Conservation (phyloP, 2,797 vertebrate genomes). For the Geotrypetes seraphini region DNA sequence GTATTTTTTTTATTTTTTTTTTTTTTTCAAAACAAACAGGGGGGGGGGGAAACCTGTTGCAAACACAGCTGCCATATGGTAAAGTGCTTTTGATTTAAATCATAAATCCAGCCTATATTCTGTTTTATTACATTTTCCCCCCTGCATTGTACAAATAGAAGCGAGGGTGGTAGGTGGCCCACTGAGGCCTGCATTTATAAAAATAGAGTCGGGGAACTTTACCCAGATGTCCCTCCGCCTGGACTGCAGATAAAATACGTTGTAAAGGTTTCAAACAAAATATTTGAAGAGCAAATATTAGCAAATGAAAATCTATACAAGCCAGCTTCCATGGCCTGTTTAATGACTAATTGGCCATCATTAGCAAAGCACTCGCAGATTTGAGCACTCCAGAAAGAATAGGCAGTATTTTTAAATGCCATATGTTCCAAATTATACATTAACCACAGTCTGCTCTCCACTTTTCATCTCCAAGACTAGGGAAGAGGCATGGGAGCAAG, state of each 20-base stretch:
- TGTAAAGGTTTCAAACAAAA: slow-evolving; percentile 83
- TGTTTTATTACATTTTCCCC: slow-evolving; percentile 73
- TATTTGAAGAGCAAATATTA: slow-evolving; percentile 98
- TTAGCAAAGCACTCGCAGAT: slow-evolving; percentile 76
- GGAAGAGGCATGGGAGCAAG: too few relatives aligned
- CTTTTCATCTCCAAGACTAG: slow-evolving; percentile 41
- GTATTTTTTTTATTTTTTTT: too few relatives aligned
- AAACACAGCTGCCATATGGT: slow-evolving; percentile 78
- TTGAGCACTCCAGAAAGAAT: slow-evolving; percentile 63
- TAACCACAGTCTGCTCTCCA: slow-evolving; percentile 69
- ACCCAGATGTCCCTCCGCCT: slow-evolving; percentile 73
- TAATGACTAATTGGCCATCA: slow-evolving; percentile 88
- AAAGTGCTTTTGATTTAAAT: slow-evolving; percentile 77
- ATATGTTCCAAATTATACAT: slow-evolving; percentile 98
- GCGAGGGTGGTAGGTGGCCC: slow-evolving; percentile 43
- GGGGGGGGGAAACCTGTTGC: slow-evolving; percentile 62
- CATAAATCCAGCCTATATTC: slow-evolving; percentile 69
- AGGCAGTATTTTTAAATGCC: slow-evolving; percentile 68
- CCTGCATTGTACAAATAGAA: slow-evolving; percentile 77
- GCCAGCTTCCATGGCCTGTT: slow-evolving; percentile 67
- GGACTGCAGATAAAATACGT: slow-evolving; percentile 67
- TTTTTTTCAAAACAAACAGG: slow-evolving; percentile 70
- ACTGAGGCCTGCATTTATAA: slow-evolving; percentile 55
- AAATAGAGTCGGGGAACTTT: slow-evolving; percentile 54
- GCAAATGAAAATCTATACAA: slow-evolving; percentile 67